These are phyloP conservation scores for Cottoperca gobio DNA, from an alignment of 2,797 vertebrate genomes.

Conservation along the genomic window DNA sequence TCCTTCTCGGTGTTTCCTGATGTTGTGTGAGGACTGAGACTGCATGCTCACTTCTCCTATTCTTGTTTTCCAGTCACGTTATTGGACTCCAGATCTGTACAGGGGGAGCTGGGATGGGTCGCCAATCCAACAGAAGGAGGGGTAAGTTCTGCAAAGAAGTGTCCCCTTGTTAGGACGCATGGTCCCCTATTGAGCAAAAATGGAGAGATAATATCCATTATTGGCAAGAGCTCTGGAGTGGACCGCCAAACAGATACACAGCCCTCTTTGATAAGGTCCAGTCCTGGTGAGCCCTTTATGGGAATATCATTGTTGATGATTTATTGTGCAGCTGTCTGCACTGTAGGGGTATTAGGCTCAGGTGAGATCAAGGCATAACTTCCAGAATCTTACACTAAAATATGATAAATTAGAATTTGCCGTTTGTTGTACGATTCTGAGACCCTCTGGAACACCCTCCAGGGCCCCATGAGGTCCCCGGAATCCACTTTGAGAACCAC, in stretches of 20 bases:
- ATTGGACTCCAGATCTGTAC: constrained; percentile 95
- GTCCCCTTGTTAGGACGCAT: constrained; percentile 66
- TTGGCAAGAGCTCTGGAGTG: constrained; percentile 52
- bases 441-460: constrained; percentile 29
- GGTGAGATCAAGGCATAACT: constrained; percentile 37
- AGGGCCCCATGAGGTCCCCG: constrained; percentile 49
- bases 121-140: constrained; percentile 96
- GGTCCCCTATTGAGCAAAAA: constrained; percentile 72
- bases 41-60: constrained; percentile 56
- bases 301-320: constrained; percentile 55
- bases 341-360: constrained; percentile 16
- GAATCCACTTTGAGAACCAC: constrained; percentile 62
- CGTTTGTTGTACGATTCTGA: constrained; percentile 20
- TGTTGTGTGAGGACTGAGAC: constrained; percentile 26
- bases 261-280: constrained; percentile 53
- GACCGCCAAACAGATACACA: constrained; percentile 53
- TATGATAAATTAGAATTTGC: constrained; percentile 28
- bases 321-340: constrained; percentile 49
- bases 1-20: constrained; percentile 2
- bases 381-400: constrained; percentile 20
- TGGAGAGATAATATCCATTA: constrained; percentile 73
- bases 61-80: constrained; percentile 90
- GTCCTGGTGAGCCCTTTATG: constrained; percentile 45
- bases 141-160: constrained; percentile 87
- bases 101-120: constrained; percentile 96